Base-by-base conservation (phyloP, 2,888 invertebrate genomes). In the Ischnura elegans region DNA sequence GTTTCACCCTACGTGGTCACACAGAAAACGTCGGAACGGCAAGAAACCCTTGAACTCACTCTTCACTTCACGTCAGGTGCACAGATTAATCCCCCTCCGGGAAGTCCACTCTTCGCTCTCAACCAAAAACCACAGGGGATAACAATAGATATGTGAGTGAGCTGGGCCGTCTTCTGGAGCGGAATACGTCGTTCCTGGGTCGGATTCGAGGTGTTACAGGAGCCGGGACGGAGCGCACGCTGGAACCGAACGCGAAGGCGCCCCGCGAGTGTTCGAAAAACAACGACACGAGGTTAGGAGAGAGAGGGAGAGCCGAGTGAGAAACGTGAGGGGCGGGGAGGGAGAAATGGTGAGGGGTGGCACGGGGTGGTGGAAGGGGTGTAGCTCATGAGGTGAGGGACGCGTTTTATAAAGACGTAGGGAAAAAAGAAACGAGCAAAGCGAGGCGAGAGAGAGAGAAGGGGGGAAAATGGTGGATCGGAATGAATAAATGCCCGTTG, bases 181-280 rank as follows among this genome's bases (percentile, higher is more conserved):
- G n/a, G n/a, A n/a, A n/a, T n/a, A n/a, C n/a, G n/a, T n/a, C n/a
- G n/a, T n/a, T n/a, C n/a, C n/a, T n/a, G n/a, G n/a, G n/a, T n/a
- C n/a, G n/a, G n/a, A n/a, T n/a, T n/a, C n/a, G n/a, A n/a, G n/a
- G n/a, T n/a, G n/a, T n/a, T n/a, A n/a, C n/a, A n/a, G n/a, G n/a
- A 0, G 6, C 61, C 61, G 61, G 6, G 61, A 61, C 61, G 36
- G 51, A 51, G 51, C 76, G 76, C 76, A 36, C 76, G 76, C 76
- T 36, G 4, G n/a, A 5, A 25, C 76, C 76, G 36, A 29, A 76
- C 76, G 76, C 76, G n/a, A 36, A 36, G 76, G 76, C 36, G 36
- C 4, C 76, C 76, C 76, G 76, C 76, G 76, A 76, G 76, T 76
- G 76, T 36, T 76, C 76, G 76, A 76, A 76, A 61, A 76, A 76